phyloP scores from a whole-genome alignment of 2,113 vertebrate genomes.

The Verasper variegatus region DNA sequence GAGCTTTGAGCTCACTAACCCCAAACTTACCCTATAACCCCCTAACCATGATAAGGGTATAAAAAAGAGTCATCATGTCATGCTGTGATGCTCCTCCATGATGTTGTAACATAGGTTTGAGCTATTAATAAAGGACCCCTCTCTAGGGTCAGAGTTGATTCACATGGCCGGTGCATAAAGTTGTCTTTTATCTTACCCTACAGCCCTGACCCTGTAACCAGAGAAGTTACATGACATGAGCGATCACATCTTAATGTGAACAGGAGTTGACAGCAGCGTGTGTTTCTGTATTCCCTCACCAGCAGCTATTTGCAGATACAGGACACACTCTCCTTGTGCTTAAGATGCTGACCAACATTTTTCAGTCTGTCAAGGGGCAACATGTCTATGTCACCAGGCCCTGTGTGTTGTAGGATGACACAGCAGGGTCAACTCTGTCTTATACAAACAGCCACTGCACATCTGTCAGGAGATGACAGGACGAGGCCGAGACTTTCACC shows the following conservation, averaged over 20 bases:
- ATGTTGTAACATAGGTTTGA: background rate
- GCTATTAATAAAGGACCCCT: no score
- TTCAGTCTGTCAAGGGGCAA: background rate
- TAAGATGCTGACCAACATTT: constrained; percentile 9
- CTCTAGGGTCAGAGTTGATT: no score
- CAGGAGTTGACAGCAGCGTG: constrained; percentile 3
- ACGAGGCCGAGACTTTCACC: constrained; percentile 15
- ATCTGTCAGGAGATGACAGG: constrained; percentile 13
- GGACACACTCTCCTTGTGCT: constrained; percentile 20
- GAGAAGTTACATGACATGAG: background rate
- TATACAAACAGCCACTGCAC: background rate
- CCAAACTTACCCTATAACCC: no score
- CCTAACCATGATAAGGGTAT: no score
- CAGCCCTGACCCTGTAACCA: background rate
- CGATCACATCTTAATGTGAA: background rate
- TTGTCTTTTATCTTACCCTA: background rate
- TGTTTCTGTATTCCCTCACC: background rate
- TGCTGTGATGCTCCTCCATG: background rate
- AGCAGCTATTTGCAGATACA: background rate
- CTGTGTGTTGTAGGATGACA: background rate
- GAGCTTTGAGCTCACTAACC: no score
- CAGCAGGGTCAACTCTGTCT: constrained; percentile 1
- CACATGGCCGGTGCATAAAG: background rate
- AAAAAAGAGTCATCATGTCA: no score
- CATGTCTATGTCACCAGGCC: background rate